Evolutionary conservation across 2,113 vertebrate genomes (phyloP).

Genomic region (Esox niger): DNA sequence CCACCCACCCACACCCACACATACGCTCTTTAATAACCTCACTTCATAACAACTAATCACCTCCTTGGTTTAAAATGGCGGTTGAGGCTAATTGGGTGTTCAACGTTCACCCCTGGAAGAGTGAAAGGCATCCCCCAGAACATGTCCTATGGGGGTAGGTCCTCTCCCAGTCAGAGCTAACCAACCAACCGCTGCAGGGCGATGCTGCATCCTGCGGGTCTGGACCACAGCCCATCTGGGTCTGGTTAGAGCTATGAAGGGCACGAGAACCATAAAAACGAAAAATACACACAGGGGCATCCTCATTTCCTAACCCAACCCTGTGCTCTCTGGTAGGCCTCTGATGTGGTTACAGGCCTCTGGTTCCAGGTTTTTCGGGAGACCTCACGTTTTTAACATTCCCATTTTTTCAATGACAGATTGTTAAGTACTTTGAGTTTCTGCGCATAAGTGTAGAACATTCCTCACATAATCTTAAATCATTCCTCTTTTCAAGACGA

Average conservation of each 20-base stretch:
- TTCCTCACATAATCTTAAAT: too few species aligned
- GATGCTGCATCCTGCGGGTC: constrained; percentile 64
- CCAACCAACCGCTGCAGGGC: constrained; percentile 35
- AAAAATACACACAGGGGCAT: constrained; percentile 43
- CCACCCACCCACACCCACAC: neutral
- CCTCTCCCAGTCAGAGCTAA: constrained; percentile 40
- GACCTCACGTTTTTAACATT: constrained; percentile 3
- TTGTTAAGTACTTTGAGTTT: too few species aligned
- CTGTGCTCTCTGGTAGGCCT: constrained; percentile 35
- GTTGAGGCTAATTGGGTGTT: constrained; percentile 44
- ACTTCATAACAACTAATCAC: neutral
- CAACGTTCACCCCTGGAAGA: constrained; percentile 48
- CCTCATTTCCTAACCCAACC: constrained; percentile 49
- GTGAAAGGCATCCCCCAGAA: too few species aligned
- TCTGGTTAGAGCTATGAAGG: constrained; percentile 26
- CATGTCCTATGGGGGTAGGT: neutral
- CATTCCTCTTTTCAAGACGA: too few species aligned
- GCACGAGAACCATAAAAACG: constrained; percentile 51
- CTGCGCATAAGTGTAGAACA: too few species aligned
- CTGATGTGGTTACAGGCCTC: constrained; percentile 51
- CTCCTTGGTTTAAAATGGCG: constrained; percentile 10
- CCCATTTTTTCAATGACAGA: neutral
- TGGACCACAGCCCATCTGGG: constrained; percentile 57
- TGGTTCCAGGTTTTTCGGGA: neutral
- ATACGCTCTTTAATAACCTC: neutral